A percentile compares a stretch with the other conserved stretches of the same genome.
Conservation (phyloP, 2,113 vertebrate genomes). For the Strix aluco region DNA sequence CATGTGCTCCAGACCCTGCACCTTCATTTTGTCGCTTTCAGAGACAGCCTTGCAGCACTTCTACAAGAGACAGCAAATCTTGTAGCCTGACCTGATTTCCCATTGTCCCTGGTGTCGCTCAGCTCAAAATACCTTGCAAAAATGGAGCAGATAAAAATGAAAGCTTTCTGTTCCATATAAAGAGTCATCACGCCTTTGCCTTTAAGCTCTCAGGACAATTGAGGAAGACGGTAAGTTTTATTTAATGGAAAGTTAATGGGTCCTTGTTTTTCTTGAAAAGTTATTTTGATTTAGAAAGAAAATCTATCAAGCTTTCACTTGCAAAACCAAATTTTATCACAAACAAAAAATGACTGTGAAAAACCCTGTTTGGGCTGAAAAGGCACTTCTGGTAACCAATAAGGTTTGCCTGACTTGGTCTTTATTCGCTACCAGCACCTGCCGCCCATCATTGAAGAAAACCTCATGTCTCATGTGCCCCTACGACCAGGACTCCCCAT, state of each 20-base stretch:
- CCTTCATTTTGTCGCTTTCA: background rate
- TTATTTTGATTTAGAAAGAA: background rate
- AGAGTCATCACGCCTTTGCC: background rate
- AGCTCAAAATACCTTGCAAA: background rate
- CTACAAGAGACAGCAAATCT: background rate
- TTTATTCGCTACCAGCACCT: background rate
- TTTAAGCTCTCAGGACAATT: background rate
- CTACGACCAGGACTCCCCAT: fast-evolving
- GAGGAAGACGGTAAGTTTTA: background rate
- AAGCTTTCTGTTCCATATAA: background rate
- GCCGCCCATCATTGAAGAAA: background rate
- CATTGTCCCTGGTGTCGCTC: background rate
- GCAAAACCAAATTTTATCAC: background rate
- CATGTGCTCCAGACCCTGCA: too few relatives aligned
- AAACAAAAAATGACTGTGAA: background rate
- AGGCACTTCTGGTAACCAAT: background rate
- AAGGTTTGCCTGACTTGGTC: background rate
- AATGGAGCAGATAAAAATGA: background rate
- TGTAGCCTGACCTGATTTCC: background rate
- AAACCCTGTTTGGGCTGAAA: background rate
- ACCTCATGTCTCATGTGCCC: background rate
- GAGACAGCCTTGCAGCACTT: background rate
- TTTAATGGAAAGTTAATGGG: background rate
- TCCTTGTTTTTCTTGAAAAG: background rate
- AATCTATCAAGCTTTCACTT: background rate